A percentile compares a stretch with the other conserved stretches of the same genome.
phyloP scores from a whole-genome alignment of 2,797 vertebrate species.

The Salmo trutta region DNA sequence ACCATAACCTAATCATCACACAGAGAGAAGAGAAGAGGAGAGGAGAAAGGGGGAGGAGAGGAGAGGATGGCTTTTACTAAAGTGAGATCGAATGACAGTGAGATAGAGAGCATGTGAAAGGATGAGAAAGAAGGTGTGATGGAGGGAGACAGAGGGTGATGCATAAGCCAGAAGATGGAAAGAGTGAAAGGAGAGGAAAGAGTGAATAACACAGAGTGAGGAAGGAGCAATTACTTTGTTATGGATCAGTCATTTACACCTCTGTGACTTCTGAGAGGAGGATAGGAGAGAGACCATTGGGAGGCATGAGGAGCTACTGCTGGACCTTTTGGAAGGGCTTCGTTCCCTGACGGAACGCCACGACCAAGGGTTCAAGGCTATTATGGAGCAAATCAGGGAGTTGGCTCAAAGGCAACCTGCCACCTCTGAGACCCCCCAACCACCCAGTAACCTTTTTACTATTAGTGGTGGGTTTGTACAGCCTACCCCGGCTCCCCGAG shows the following conservation, averaged over 20 bases:
- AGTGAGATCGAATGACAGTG: neutral
- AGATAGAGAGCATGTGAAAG: neutral
- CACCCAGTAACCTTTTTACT: too few species aligned
- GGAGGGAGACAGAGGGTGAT: too few species aligned
- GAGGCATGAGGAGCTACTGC: neutral
- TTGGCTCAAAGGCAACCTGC: too few species aligned
- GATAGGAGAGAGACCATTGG: slow-evolving; percentile 1
- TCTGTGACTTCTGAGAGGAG: slow-evolving; percentile 30
- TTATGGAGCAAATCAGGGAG: too few species aligned
- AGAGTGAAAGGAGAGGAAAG: neutral
- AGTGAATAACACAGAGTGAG: slow-evolving; percentile 23
- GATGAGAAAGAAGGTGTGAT: neutral
- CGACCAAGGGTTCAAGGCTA: too few species aligned
- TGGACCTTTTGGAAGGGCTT: too few species aligned
- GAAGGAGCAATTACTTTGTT: slow-evolving; percentile 64
- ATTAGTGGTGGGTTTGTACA: neutral
- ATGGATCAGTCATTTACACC: slow-evolving; percentile 76
- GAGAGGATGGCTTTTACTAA: neutral
- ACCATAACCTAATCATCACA: slow-evolving; percentile 64
- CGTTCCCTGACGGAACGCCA: too few species aligned
- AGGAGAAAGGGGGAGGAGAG: neutral
- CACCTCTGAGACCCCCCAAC: too few species aligned
- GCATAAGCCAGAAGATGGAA: neutral
- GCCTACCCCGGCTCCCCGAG: too few species aligned
- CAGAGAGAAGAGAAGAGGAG: slow-evolving; percentile 19